Percentiles rank a stretch among this genome's conserved stretches.
phyloP scores from a whole-genome alignment of 1,140 invertebrate species.

The Atta texana region DNA sequence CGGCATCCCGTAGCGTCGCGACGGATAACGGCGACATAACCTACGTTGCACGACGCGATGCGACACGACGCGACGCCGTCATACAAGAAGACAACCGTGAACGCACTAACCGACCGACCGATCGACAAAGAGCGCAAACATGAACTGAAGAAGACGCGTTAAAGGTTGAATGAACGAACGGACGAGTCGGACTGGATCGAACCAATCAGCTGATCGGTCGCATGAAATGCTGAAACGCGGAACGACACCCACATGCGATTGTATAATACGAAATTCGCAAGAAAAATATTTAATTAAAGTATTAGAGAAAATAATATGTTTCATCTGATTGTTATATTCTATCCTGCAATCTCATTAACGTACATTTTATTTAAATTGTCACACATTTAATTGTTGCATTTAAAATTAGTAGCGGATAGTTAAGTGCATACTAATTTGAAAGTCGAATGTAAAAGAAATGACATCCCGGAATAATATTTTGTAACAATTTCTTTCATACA shows the following conservation, averaged over 20 bases:
- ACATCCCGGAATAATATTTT: neutral
- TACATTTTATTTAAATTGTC: neutral
- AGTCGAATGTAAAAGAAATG: neutral
- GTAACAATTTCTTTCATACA: neutral
- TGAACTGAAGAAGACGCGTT: conserved; percentile 1
- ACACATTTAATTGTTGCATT: neutral
- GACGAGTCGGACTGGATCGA: neutral
- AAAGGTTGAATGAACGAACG: conserved; percentile 29
- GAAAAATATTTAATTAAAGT: neutral
- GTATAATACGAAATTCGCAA: neutral
- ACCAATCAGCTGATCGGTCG: conserved; percentile 31
- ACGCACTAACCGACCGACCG: neutral
- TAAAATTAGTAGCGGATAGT: neutral
- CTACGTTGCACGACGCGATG: conserved; percentile 14
- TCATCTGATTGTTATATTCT: neutral
- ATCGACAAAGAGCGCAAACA: neutral
- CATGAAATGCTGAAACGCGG: conserved; percentile 50
- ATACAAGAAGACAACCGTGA: neutral
- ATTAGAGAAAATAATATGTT: neutral
- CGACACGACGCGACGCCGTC: neutral
- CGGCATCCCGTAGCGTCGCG: conserved; percentile 88
- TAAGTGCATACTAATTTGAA: neutral
- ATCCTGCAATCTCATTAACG: neutral
- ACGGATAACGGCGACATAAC: conserved; percentile 61
- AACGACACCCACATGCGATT: neutral